phyloP scores from a whole-genome alignment of 2,797 vertebrate genomes.

The Sebastes cheni region DNA sequence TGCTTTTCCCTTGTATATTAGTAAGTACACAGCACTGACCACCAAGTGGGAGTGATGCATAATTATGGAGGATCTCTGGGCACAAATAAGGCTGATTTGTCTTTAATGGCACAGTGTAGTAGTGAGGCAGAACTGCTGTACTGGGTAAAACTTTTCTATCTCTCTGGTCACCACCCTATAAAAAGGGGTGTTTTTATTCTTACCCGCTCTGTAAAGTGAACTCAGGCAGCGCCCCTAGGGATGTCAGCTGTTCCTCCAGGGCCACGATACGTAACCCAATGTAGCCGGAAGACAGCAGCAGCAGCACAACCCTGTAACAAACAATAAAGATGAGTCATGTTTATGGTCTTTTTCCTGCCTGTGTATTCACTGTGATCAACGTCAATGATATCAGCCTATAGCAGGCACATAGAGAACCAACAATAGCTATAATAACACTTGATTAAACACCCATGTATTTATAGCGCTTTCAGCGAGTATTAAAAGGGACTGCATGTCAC shows the following conservation, averaged over 20 bases:
- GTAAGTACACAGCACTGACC: neutral
- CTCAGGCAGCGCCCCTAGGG: constrained; percentile 79
- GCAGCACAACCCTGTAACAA: constrained; percentile 80
- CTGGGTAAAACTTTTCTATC: neutral
- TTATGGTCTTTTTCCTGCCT: neutral
- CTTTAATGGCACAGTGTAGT: neutral
- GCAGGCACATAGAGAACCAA: neutral
- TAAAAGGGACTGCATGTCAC: neutral
- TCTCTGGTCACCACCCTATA: neutral
- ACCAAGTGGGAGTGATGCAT: neutral
- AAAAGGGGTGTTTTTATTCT: neutral
- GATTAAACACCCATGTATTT: neutral
- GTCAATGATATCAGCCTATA: neutral
- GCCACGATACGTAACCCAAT: constrained; percentile 87
- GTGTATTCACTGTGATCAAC: neutral
- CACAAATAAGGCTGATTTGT: neutral
- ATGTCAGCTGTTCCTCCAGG: constrained; percentile 87
- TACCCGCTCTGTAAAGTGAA: constrained; percentile 82
- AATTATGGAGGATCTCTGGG: neutral
- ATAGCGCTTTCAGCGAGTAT: neutral
- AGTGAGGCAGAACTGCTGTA: neutral
- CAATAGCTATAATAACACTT: neutral
- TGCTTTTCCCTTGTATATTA: neutral
- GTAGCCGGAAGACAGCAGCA: constrained; percentile 90
- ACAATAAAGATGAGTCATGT: neutral